A percentile compares a stretch with the other conserved stretches of the same genome.
These are phyloP conservation scores for Trochalopteron elliotii DNA, from an alignment of 2,113 vertebrate species.

Conservation along the genomic window DNA sequence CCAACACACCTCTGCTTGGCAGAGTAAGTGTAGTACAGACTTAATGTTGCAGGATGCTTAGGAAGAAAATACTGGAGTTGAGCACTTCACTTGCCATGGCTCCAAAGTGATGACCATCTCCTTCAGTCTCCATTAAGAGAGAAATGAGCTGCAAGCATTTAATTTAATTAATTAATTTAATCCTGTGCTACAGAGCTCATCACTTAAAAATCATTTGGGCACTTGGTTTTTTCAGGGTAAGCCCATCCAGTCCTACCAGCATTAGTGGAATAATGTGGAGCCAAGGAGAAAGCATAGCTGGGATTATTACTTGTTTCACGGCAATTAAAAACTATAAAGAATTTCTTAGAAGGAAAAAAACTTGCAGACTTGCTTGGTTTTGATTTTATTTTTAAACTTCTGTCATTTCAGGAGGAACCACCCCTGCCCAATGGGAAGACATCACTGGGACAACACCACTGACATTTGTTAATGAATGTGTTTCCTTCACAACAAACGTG, in stretches of 20 bases:
- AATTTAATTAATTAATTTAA: not conserved
- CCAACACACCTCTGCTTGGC: not conserved
- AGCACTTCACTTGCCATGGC: not conserved
- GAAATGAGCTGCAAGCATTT: not conserved
- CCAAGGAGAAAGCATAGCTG: not conserved
- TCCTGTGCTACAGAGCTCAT: not conserved
- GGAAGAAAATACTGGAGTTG: not conserved
- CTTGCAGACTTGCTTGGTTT: not conserved
- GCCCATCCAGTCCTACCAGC: not conserved
- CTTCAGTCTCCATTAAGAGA: not conserved
- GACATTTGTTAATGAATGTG: slow-evolving; percentile 94
- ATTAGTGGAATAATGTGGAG: not conserved
- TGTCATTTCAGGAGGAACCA: slow-evolving; percentile 87
- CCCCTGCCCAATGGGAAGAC: slow-evolving; percentile 97
- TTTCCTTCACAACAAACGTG: slow-evolving; percentile 97
- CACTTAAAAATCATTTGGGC: not conserved
- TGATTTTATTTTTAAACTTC: not conserved
- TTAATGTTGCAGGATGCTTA: not conserved
- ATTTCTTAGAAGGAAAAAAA: not conserved
- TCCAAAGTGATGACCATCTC: not conserved
- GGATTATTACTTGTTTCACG: not conserved
- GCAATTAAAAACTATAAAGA: not conserved
- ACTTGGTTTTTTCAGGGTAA: not conserved
- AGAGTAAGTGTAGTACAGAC: not conserved
- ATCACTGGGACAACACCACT: slow-evolving; percentile 96